phyloP scores from a whole-genome alignment of 2,888 invertebrate species.

The Patella caerulea region DNA sequence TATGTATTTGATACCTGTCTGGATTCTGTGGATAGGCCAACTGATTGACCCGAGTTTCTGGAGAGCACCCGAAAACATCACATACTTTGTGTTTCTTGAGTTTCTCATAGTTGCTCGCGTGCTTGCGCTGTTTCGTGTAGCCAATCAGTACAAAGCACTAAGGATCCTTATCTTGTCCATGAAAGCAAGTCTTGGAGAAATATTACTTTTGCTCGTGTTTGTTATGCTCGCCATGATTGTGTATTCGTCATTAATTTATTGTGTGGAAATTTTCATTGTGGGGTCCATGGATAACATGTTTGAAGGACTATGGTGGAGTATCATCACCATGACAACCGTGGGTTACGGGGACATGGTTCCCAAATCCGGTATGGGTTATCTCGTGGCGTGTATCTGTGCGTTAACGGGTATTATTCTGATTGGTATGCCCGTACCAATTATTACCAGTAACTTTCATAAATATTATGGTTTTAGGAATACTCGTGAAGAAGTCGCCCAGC shows the following conservation, averaged over 20 bases:
- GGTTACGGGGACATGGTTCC: constrained; percentile 65
- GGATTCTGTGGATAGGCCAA: constrained; percentile 41
- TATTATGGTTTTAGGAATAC: constrained; percentile 52
- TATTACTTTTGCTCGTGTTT: constrained; percentile 45
- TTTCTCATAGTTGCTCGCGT: constrained; percentile 45
- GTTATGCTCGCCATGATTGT: constrained; percentile 45
- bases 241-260: constrained; percentile 46
- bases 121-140: constrained; percentile 47
- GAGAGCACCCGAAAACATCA: constrained; percentile 30
- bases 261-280: constrained; percentile 40
- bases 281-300: constrained; percentile 40
- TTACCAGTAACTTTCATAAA: constrained; percentile 64
- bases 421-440: constrained; percentile 66
- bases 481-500: background rate
- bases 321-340: constrained; percentile 58
- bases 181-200: constrained; percentile 46
- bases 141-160: constrained; percentile 47
- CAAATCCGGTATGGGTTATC: constrained; percentile 50
- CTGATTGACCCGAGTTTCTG: constrained; percentile 35
- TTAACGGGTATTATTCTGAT: constrained; percentile 63
- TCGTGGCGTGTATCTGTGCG: constrained; percentile 59
- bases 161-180: constrained; percentile 46
- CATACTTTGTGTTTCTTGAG: constrained; percentile 37
- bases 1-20: constrained; percentile 47
- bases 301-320: constrained; percentile 49